Evolutionary conservation across 2,888 invertebrate species (phyloP).

Genomic region (Caenorhabditis auriculariae): DNA sequence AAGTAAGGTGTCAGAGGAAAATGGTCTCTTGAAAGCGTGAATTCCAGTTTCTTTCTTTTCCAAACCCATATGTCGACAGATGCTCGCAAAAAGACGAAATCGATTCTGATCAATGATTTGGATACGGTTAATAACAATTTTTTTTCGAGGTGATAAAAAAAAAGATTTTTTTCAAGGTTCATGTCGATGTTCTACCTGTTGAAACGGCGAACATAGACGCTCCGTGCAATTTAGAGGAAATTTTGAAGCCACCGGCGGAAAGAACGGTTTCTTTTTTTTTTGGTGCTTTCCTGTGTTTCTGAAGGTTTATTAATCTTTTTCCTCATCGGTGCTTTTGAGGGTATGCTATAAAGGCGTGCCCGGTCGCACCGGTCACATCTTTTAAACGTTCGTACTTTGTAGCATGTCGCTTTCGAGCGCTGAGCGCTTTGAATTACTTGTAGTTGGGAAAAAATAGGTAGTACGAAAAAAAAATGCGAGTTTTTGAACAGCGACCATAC

Average conservation of each 20-base stretch:
- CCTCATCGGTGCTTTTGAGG: too few relatives aligned
- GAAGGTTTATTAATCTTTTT: too few relatives aligned
- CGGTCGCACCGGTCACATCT: too few relatives aligned
- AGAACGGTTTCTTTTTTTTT: conserved; percentile 22
- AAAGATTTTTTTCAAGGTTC: conserved; percentile 36
- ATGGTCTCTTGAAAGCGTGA: too few relatives aligned
- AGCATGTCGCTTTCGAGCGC: too few relatives aligned
- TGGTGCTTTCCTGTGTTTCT: not conserved
- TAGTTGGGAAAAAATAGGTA: too few relatives aligned
- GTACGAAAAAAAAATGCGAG: too few relatives aligned
- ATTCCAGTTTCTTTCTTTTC: conserved; percentile 51
- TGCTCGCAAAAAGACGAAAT: conserved; percentile 39
- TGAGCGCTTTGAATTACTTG: too few relatives aligned
- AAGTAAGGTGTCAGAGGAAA: conserved; percentile 39
- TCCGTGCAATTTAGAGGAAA: conserved; percentile 55
- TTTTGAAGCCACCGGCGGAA: conserved; percentile 56
- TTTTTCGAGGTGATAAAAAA: not conserved
- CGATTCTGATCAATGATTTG: conserved; percentile 50
- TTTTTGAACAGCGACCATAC: too few relatives aligned
- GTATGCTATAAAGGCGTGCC: too few relatives aligned
- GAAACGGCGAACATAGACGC: conserved; percentile 18
- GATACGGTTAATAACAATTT: conserved; percentile 41
- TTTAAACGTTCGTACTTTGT: too few relatives aligned
- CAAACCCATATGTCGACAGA: conserved; percentile 49
- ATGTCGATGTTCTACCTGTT: conserved; percentile 45